A percentile compares a stretch with the other conserved stretches of the same genome.
Evolutionary conservation across 2,113 vertebrate genomes (phyloP).

Genomic region (Petrocephalus microphthalmus): DNA sequence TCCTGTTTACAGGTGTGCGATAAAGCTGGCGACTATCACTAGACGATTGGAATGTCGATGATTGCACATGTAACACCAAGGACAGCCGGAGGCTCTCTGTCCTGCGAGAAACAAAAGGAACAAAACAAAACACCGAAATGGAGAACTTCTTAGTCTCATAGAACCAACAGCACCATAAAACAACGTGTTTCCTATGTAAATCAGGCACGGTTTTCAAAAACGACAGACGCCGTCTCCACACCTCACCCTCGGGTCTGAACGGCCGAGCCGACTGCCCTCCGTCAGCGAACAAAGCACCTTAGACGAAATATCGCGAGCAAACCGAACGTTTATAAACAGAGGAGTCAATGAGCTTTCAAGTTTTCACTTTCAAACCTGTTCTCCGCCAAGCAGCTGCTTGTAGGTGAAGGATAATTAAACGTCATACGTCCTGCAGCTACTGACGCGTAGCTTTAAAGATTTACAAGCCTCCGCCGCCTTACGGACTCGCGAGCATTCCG

Average conservation of each 20-base stretch:
- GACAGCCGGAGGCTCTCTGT: constrained; percentile 62
- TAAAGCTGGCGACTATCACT: constrained; percentile 18
- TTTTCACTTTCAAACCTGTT: constrained; percentile 60
- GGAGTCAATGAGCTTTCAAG: constrained; percentile 73
- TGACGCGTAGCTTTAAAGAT: constrained; percentile 45
- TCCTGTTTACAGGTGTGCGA: constrained; percentile 7
- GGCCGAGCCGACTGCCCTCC: not conserved
- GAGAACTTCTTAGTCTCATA: constrained; percentile 58
- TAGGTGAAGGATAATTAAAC: constrained; percentile 45
- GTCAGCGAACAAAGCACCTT: constrained; percentile 37
- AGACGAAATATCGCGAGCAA: constrained; percentile 45
- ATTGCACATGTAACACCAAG: constrained; percentile 74
- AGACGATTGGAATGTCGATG: constrained; percentile 73
- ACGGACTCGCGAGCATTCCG: not conserved
- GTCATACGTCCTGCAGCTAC: constrained; percentile 51
- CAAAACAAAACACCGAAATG: constrained; percentile 57
- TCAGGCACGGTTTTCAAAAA: constrained; percentile 74
- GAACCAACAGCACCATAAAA: constrained; percentile 61
- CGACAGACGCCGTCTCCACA: constrained; percentile 56
- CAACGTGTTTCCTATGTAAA: constrained; percentile 81
- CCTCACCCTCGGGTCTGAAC: not conserved
- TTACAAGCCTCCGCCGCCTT: constrained; percentile 35
- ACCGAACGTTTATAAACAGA: constrained; percentile 52
- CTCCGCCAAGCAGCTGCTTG: constrained; percentile 67
- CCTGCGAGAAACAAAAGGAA: constrained; percentile 52